A percentile compares a stretch with the other conserved stretches of the same genome.
Evolutionary conservation across 2,113 vertebrate species (phyloP).

Genomic region (Centropus bengalensis): DNA sequence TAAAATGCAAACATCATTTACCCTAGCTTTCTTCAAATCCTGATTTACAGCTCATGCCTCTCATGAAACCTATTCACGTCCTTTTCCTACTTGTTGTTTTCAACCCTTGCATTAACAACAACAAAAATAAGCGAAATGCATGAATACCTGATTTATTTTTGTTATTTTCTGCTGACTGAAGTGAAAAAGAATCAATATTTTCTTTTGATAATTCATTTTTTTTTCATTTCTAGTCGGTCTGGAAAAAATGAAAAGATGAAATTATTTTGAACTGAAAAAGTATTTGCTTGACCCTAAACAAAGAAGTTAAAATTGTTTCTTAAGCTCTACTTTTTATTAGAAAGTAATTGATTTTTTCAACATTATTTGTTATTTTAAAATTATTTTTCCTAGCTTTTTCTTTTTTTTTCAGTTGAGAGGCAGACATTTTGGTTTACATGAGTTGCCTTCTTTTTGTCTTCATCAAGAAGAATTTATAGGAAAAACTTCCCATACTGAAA

Average conservation of each 20-base stretch:
- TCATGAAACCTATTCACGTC: not conserved
- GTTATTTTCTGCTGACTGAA: not conserved
- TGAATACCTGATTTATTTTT: slow-evolving; percentile 5
- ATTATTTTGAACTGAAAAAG: not conserved
- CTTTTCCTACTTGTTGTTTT: not conserved
- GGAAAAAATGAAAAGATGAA: slow-evolving; percentile 3
- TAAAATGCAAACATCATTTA: not conserved
- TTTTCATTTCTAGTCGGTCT: not conserved
- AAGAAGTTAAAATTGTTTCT: not conserved
- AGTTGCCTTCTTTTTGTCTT: not conserved
- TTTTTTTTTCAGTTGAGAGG: not conserved
- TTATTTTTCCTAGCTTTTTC: not conserved
- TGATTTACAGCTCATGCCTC: not conserved
- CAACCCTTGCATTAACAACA: not conserved
- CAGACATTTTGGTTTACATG: not conserved
- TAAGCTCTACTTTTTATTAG: not conserved
- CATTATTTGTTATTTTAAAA: not conserved
- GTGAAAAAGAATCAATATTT: not conserved
- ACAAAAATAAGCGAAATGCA: not conserved
- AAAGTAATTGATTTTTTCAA: not conserved
- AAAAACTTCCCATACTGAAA: not conserved
- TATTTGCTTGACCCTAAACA: not conserved
- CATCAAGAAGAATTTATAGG: not conserved
- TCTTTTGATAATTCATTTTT: not conserved
- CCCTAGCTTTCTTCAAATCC: not conserved